A percentile compares a stretch with the other conserved stretches of the same genome.
Evolutionary conservation across 2,113 vertebrate species (phyloP).

Genomic region (Aptenodytes patagonicus): DNA sequence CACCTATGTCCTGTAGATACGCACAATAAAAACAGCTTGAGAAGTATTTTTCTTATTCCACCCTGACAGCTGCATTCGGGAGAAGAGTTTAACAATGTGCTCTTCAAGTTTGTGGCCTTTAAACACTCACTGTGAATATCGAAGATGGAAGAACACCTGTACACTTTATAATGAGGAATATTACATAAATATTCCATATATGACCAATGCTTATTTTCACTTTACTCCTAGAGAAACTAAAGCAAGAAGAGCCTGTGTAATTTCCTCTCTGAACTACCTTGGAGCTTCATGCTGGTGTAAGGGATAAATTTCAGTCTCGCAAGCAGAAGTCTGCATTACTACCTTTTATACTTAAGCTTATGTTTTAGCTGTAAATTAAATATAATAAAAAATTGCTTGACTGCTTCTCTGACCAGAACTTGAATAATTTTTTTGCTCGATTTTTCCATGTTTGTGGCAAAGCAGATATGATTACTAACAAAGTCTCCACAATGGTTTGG

Average conservation of each 20-base stretch:
- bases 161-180: neutral
- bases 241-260: neutral
- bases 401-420: neutral
- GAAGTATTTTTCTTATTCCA: neutral
- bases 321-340: neutral
- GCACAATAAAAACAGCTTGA: neutral
- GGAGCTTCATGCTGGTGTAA: neutral
- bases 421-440: neutral
- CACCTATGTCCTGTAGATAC: neutral
- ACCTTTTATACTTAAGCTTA: neutral
- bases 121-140: rapidly evolving
- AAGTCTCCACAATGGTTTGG: neutral
- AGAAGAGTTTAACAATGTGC: neutral
- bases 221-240: neutral
- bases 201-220: neutral
- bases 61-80: neutral
- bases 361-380: neutral
- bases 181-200: neutral
- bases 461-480: neutral
- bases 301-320: neutral
- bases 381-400: neutral
- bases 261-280: neutral
- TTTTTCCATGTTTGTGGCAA: neutral
- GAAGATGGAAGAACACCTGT: neutral
- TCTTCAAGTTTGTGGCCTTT: neutral